A percentile compares a stretch with the other conserved stretches of the same genome.
Conservation (phyloP, 2,797 vertebrate species). For the Parotocinclus haroldoi region DNA sequence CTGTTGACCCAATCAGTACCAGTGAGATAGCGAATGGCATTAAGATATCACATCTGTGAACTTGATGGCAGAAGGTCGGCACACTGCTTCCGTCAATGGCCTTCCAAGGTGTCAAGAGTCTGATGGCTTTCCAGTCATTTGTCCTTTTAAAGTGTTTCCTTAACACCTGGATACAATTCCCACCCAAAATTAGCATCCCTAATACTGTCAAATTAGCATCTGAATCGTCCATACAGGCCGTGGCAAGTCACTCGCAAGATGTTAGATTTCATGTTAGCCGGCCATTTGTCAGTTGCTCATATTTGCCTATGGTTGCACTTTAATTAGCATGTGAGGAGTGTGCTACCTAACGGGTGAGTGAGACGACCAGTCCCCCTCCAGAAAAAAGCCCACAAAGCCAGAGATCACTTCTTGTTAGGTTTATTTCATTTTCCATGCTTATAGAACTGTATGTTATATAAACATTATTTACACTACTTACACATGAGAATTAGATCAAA, state of each 20-base stretch:
- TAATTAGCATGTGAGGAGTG: conserved; percentile 40
- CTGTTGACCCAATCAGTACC: conserved; percentile 71
- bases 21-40: conserved; percentile 67
- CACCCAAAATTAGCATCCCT: conserved; percentile 52
- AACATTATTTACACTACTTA: conserved; percentile 63
- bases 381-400: background rate
- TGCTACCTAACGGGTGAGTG: conserved; percentile 4
- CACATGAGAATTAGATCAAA: conserved; percentile 10
- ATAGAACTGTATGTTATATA: conserved; percentile 65
- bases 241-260: conserved; percentile 37
- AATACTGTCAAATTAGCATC: conserved; percentile 59
- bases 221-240: conserved; percentile 49
- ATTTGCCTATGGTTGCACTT: conserved; percentile 50
- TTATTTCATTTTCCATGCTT: conserved; percentile 70
- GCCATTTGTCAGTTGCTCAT: conserved; percentile 14
- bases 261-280: conserved; percentile 52
- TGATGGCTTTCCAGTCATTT: conserved; percentile 60
- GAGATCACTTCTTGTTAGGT: background rate
- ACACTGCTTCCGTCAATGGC: conserved; percentile 60
- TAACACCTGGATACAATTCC: conserved; percentile 61
- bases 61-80: conserved; percentile 72
- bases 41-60: conserved; percentile 76
- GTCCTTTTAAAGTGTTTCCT: conserved; percentile 55
- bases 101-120: conserved; percentile 69
- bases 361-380: background rate